These are phyloP conservation scores for Sebastes oblongus DNA, from an alignment of 2,797 vertebrate genomes.

Conservation along the genomic window DNA sequence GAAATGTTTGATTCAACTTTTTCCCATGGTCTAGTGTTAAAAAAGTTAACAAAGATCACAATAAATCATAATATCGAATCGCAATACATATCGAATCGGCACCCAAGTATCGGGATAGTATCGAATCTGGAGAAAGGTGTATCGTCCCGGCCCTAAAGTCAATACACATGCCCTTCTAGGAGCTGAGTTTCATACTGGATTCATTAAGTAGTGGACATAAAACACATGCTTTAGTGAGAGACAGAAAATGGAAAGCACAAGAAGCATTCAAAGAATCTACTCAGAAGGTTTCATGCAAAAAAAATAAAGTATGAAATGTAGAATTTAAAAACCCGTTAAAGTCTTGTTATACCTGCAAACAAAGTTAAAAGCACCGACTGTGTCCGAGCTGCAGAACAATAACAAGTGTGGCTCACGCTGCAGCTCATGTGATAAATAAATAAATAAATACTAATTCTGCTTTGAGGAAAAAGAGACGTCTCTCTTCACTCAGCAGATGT, in stretches of 20 bases:
- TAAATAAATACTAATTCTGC: not conserved
- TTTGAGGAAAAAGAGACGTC: not conserved
- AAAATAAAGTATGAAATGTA: not conserved
- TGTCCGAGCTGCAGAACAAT: not conserved
- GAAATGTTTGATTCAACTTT: no score
- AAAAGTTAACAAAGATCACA: no score
- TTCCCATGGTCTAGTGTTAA: no score
- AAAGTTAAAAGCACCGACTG: not conserved
- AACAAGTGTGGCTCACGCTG: not conserved
- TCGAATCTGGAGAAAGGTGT: no score
- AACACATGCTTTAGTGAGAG: constrained; percentile 42
- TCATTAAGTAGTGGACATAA: not conserved
- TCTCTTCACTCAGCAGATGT: no score
- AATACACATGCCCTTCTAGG: constrained; percentile 35
- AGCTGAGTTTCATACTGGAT: constrained; percentile 47
- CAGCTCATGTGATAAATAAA: not conserved
- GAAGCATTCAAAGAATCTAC: not conserved
- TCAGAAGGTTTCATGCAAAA: not conserved
- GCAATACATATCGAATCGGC: no score
- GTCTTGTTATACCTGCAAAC: not conserved
- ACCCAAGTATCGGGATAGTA: no score
- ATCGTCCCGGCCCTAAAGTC: not conserved
- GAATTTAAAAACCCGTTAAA: not conserved
- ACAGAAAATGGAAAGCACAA: constrained; percentile 13
- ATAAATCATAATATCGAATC: no score